Percentiles rank a stretch among this genome's conserved stretches.
phyloP scores from a whole-genome alignment of 2,888 invertebrate genomes.

The Zygogramma bicolorata region DNA sequence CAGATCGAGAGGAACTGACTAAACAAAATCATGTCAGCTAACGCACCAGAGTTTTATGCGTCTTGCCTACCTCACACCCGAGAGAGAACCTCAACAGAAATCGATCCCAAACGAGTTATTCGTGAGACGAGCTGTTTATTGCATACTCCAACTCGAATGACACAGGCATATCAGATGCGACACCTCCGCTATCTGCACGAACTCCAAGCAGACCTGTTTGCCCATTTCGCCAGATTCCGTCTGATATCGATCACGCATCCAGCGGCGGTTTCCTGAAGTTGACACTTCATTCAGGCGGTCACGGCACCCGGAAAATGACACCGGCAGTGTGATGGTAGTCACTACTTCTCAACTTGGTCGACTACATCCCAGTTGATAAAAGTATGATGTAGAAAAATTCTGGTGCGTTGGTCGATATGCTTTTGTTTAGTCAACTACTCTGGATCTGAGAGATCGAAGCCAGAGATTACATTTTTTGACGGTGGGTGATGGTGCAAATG shows the following conservation, averaged over 20 bases:
- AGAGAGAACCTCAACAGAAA: background rate
- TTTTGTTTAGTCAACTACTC: too few relatives aligned
- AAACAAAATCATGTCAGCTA: too few relatives aligned
- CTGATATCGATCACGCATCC: slow-evolving; percentile 31
- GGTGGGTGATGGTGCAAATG: too few relatives aligned
- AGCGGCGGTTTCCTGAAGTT: slow-evolving; percentile 28
- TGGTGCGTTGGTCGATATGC: too few relatives aligned
- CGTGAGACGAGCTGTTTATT: background rate
- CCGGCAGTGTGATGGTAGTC: slow-evolving; percentile 17
- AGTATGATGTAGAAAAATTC: too few relatives aligned
- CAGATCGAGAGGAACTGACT: too few relatives aligned
- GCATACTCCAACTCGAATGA: background rate
- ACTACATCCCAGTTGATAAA: slow-evolving; percentile 11
- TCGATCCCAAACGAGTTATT: background rate
- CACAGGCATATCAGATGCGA: background rate
- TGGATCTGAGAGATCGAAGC: too few relatives aligned
- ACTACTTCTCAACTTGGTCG: slow-evolving; percentile 22
- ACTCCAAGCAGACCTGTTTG: background rate
- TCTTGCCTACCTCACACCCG: too few relatives aligned
- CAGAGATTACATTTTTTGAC: too few relatives aligned
- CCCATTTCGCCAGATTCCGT: background rate
- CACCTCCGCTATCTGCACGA: background rate
- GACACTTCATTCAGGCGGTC: slow-evolving; percentile 31
- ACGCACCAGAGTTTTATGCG: too few relatives aligned
- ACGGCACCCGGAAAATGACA: slow-evolving; percentile 27